A percentile compares a stretch with the other conserved stretches of the same genome.
These are phyloP conservation scores for Tragulus kanchil DNA, from an alignment of 2,113 vertebrate species.

Conservation along the genomic window DNA sequence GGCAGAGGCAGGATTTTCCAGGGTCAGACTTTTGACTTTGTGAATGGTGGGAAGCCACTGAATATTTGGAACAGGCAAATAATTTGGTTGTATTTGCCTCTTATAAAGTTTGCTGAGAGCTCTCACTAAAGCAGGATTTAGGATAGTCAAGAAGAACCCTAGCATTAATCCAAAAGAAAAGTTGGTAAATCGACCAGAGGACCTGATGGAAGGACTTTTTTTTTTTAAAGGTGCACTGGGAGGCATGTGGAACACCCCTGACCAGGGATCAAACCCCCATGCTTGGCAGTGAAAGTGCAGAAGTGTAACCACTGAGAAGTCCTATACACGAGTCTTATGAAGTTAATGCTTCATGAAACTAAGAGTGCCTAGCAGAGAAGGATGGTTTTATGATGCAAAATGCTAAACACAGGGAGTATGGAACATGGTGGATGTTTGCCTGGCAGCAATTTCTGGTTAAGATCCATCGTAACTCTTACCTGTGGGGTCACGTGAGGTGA, in stretches of 20 bases:
- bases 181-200: not conserved
- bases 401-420: not conserved
- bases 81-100: not conserved
- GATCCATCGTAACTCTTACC: rapidly evolving
- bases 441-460: not conserved
- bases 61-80: not conserved
- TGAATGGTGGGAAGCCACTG: not conserved
- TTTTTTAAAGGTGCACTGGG: not conserved
- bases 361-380: not conserved
- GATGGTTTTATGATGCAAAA: not conserved
- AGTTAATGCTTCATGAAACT: not conserved
- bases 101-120: not conserved
- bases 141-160: not conserved
- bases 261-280: not conserved
- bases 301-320: not conserved
- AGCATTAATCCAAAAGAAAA: not conserved
- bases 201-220: not conserved
- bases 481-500: not conserved
- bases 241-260: not conserved
- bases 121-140: not conserved
- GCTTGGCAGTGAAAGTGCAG: not conserved
- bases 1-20: not conserved
- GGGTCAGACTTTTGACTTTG: not conserved
- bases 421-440: not conserved
- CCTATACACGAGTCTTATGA: not conserved